Conservation (phyloP, 2,888 invertebrate genomes). For the Drosophila emarginata region DNA sequence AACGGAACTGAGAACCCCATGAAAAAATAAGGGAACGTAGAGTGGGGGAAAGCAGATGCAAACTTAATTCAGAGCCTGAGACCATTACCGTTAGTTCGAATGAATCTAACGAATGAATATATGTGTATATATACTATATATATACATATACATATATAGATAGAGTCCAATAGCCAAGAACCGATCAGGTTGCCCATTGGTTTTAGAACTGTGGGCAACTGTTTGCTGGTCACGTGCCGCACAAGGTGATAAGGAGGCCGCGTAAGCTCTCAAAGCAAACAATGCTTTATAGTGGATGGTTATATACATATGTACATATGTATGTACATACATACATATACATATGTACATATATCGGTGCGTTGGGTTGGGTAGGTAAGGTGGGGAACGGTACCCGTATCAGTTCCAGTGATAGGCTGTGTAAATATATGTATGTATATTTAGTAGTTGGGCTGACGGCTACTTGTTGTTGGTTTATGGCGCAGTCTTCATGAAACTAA, state of each 20-base stretch:
- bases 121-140: background rate
- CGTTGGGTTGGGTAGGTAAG: background rate
- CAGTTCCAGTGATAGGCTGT: slow-evolving; percentile 39
- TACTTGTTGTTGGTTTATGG: slow-evolving; percentile 24
- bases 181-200: background rate
- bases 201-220: slow-evolving; percentile 1
- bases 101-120: background rate
- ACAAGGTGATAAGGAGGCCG: slow-evolving; percentile 43
- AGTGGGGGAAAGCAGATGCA: background rate
- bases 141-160: slow-evolving; percentile 10
- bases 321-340: too few species aligned
- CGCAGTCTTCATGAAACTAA: slow-evolving; percentile 41
- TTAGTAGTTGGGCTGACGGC: background rate
- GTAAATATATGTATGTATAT: slow-evolving; percentile 21
- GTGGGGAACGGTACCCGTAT: background rate
- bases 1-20: slow-evolving; percentile 1
- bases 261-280: slow-evolving; percentile 18
- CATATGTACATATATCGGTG: too few species aligned
- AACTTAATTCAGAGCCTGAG: slow-evolving; percentile 1
- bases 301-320: background rate
- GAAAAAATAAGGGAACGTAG: background rate
- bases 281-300: slow-evolving; percentile 1
- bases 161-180: slow-evolving; percentile 25
- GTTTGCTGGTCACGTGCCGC: slow-evolving; percentile 36
- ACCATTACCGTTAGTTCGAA: slow-evolving; percentile 4